Conservation (phyloP, 2,888 invertebrate genomes). For the Branchellion lobata region DNA sequence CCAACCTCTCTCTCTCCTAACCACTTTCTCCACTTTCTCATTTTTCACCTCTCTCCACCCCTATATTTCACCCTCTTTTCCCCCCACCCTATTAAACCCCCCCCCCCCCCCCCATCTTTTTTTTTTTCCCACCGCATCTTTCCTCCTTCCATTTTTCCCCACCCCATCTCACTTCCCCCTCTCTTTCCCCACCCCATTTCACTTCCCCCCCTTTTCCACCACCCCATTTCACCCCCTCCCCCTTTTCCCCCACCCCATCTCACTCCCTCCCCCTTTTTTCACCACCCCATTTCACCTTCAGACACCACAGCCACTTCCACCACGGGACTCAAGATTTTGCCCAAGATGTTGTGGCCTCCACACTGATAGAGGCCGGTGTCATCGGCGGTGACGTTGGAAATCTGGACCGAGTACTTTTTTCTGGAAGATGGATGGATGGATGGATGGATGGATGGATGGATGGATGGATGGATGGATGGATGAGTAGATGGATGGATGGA, state of each 20-base stretch:
- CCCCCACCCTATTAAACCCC: not conserved
- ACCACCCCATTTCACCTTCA: slow-evolving; percentile 14
- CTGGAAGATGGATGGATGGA: slow-evolving; percentile 15
- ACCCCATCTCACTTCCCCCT: too few relatives aligned
- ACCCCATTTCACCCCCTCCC: not conserved
- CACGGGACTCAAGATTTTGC: slow-evolving; percentile 15
- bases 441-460: not conserved
- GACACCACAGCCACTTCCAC: not conserved
- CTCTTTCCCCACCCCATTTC: too few relatives aligned
- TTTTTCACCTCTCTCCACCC: too few relatives aligned
- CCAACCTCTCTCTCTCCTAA: too few relatives aligned
- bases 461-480: too few relatives aligned
- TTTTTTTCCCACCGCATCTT: too few relatives aligned
- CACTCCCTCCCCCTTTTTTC: not conserved
- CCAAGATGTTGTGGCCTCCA: slow-evolving; percentile 39
- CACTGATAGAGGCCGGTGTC: slow-evolving; percentile 38
- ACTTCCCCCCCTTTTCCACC: too few relatives aligned
- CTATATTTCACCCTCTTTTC: not conserved
- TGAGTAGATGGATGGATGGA: too few relatives aligned
- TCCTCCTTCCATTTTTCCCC: too few relatives aligned
- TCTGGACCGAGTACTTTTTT: slow-evolving; percentile 4
- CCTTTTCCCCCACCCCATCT: not conserved
- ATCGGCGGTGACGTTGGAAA: slow-evolving; percentile 7
- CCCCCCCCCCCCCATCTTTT: too few relatives aligned
- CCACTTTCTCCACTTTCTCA: too few relatives aligned